Evolutionary conservation across 2,113 vertebrate species (phyloP), one percentile per base, ranked within the genome.

Genomic region (Butorides virescens): DNA sequence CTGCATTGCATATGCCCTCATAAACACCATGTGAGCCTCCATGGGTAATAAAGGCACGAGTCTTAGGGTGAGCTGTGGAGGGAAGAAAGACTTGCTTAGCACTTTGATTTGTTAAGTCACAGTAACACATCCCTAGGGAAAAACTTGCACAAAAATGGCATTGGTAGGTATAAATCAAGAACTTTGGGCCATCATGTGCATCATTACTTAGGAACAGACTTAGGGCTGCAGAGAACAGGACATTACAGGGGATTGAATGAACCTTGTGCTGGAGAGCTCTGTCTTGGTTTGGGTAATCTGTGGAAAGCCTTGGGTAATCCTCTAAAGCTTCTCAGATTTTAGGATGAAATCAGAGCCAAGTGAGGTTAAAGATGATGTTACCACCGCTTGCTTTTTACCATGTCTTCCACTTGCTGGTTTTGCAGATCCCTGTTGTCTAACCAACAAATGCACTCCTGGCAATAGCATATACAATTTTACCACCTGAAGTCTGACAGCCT

Each of bases 41-140:
- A 0, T 99, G 99, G 20, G 99, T 99, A 92, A 99, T 99, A 47
- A 99, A 99, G 46, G 99, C 99, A 26, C 98, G 98, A 30, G 98
- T 93, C 95, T 99, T 99, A 2, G 98, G 98, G 88, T 99, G 99
- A 89, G 98, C 99, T 99, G 94, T 27, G 61, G 79, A 74, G 52
- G 15, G 88, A 92, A 76, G 52, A 56, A 34, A 71, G 55, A 42
- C 3, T 53, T 34, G 13, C 15, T 97, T 37, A 95, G 82, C 11
- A 59, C 5, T 77, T 53, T 71, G 34, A 39, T 37, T 37, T 29
- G 2, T 39, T 74, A 47, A 73, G 53, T 46, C 26, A 17, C 27
- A 47, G 29, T 39, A 59, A 36, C 11, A 7, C 7, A 5, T 5
- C 44, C 30, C n/a, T 25, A 50, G 39, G 36, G 39, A 17, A 72